Conservation (phyloP, 2,797 vertebrate genomes). For the Melopsittacus undulatus region DNA sequence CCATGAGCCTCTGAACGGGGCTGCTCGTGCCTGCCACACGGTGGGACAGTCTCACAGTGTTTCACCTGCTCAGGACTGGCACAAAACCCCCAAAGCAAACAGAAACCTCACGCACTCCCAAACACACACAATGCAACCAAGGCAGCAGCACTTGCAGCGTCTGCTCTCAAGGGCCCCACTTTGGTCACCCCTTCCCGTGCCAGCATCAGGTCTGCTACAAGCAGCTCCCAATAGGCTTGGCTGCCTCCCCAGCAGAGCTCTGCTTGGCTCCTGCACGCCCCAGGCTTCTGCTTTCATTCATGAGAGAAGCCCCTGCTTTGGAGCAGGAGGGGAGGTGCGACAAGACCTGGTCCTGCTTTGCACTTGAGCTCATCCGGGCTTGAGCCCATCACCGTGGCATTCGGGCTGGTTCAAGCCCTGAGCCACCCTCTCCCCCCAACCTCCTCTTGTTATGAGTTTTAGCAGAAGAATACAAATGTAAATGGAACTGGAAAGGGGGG, state of each 20-base stretch:
- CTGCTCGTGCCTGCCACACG: accelerated
- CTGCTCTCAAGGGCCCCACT: neutral
- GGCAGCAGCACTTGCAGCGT: neutral
- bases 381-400: neutral
- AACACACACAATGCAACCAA: accelerated
- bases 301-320: neutral
- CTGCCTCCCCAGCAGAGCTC: neutral
- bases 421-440: neutral
- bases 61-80: neutral
- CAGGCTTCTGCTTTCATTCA: neutral
- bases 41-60: accelerated
- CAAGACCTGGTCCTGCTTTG: constrained; percentile 13
- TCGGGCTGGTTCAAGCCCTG: neutral
- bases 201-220: accelerated
- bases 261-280: neutral
- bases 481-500: constrained; percentile 23
- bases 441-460: neutral
- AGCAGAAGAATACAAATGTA: constrained; percentile 63
- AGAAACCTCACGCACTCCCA: neutral
- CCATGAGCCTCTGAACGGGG: neutral
- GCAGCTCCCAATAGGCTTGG: neutral
- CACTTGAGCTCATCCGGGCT: neutral
- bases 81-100: neutral
- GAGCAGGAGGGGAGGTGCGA: neutral
- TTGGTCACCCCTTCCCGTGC: neutral